Evolutionary conservation across 2,797 vertebrate species (phyloP), one percentile per base, ranked within the genome.

Genomic region (Galaxias olidus): DNA sequence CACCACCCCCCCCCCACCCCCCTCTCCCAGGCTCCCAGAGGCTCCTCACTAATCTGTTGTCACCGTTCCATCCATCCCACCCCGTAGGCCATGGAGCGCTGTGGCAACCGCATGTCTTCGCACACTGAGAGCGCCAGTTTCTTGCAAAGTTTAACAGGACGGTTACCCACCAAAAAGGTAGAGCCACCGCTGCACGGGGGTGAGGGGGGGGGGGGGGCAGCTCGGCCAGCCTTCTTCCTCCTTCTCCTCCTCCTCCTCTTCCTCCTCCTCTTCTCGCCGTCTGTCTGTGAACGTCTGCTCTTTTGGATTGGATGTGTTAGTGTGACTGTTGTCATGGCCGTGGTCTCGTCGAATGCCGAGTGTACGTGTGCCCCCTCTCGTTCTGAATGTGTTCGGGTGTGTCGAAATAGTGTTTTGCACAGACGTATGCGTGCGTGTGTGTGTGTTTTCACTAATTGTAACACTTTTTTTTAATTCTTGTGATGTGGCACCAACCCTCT

Each of bases 71-170:
- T 96, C 95, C 96, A 96, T 97, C 91, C 92, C 96, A 96, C 92
- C 92, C 89, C 95, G 84, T 97, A 99, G 98, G 96, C 95, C 93
- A 91, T 95, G 94, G 98, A 99, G 94, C 96, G 98, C 92, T 95
- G 95, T 95, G 96, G 96, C 95, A 98, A 98, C 93, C 98, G 98
- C 93, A 99, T 99, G 98, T 99, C 98, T 95, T 98, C 98, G 94
- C 98, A 99, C 94, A 97, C 97, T 93, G 98, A 99, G 96, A 97
- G 96, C 89, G 89, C 97, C 95, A 99, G 97, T 97, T 99, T 99
- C 95, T 98, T 99, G 96, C 97, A 99, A 98, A 98, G 95, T 93
- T 96, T 99, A 98, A 98, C 98, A 90, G 98, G 98, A 98, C 95
- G 98, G 85, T 98, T 98, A 89, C 96, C 98, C 92, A 99, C 97